Percentiles rank a stretch among this genome's conserved stretches.
These are phyloP conservation scores for Erpetoichthys calabaricus DNA, from an alignment of 2,797 vertebrate species.

Conservation along the genomic window DNA sequence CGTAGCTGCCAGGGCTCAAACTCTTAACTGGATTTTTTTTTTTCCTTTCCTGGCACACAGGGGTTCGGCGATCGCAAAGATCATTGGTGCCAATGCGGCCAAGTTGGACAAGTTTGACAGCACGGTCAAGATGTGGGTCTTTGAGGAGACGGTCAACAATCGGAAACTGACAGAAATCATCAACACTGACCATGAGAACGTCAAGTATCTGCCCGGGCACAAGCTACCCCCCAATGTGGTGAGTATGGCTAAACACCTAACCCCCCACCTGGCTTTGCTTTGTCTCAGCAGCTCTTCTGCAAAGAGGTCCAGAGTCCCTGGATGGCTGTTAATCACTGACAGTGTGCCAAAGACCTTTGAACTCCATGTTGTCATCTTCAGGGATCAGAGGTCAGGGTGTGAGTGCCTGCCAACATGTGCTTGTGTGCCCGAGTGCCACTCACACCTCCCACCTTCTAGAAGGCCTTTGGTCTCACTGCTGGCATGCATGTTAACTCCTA, in stretches of 20 bases:
- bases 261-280: background rate
- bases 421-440: no score
- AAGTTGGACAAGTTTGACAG: constrained; percentile 60
- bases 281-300: background rate
- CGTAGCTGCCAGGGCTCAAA: background rate
- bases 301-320: no score
- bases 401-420: no score
- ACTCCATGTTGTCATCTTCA: no score
- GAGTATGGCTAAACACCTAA: constrained; percentile 26
- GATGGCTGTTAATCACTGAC: background rate
- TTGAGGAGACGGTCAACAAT: constrained; percentile 71
- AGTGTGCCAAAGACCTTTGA: background rate
- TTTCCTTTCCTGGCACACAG: constrained; percentile 34
- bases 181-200: constrained; percentile 85
- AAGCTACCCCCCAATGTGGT: constrained; percentile 91
- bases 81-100: constrained; percentile 70
- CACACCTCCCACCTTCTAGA: no score
- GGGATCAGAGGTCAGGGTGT: no score
- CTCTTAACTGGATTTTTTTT: constrained; percentile 5
- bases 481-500: no score
- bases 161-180: constrained; percentile 86
- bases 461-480: no score
- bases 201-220: constrained; percentile 87
- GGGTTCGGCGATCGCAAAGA: constrained; percentile 94
- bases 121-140: constrained; percentile 88